Percentiles rank a stretch among this genome's conserved stretches.
Evolutionary conservation across 1,140 invertebrate species (phyloP).

Genomic region (Drosophila leontia): DNA sequence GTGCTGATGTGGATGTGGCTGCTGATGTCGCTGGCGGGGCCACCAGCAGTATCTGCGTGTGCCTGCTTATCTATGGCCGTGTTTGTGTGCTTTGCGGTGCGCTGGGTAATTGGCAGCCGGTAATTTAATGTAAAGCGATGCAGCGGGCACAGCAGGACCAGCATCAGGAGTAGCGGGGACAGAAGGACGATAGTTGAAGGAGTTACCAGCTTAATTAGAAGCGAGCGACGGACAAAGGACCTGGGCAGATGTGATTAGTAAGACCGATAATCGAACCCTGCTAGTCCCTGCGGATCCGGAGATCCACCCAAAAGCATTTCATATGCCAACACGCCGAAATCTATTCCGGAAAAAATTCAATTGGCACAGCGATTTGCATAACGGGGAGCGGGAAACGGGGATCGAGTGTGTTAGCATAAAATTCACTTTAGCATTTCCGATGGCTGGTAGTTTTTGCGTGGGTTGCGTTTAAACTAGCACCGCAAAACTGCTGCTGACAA

Average conservation of each 20-base stretch:
- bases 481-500: slow-evolving; percentile 78
- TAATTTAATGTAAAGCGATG: slow-evolving; percentile 63
- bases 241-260: slow-evolving; percentile 32
- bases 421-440: slow-evolving; percentile 77
- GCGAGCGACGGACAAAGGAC: slow-evolving; percentile 21
- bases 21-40: slow-evolving; percentile 7
- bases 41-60: slow-evolving; percentile 11
- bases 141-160: background rate
- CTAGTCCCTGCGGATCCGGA: background rate
- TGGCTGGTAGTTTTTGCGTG: slow-evolving; percentile 64
- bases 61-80: slow-evolving; percentile 37
- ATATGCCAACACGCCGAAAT: slow-evolving; percentile 34
- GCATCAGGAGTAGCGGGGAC: background rate
- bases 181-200: slow-evolving; percentile 31
- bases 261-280: slow-evolving; percentile 32
- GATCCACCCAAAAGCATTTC: slow-evolving; percentile 21
- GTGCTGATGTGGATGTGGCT: slow-evolving; percentile 10
- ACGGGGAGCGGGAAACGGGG: background rate
- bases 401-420: slow-evolving; percentile 63
- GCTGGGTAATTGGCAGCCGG: slow-evolving; percentile 67
- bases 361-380: slow-evolving; percentile 11
- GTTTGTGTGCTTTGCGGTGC: slow-evolving; percentile 53
- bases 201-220: slow-evolving; percentile 40
- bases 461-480: slow-evolving; percentile 70
- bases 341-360: slow-evolving; percentile 28